These are phyloP conservation scores for Istiophorus platypterus DNA, from an alignment of 2,113 vertebrate species.

Conservation along the genomic window DNA sequence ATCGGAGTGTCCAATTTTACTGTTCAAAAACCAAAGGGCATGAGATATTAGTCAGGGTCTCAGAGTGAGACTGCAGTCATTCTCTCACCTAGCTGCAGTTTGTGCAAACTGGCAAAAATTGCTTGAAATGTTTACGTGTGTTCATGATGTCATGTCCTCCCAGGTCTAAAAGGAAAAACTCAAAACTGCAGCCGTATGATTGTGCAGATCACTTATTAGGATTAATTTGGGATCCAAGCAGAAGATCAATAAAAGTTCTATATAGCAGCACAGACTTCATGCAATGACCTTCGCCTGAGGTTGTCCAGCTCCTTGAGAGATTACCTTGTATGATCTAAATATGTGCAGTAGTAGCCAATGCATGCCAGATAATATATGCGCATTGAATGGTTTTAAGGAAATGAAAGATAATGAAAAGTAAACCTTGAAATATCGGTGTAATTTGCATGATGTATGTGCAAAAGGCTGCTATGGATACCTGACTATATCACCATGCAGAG, in stretches of 20 bases:
- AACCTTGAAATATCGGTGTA: conserved; percentile 12
- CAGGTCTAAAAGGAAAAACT: neutral
- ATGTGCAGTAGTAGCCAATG: neutral
- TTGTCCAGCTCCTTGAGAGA: neutral
- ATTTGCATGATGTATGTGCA: neutral
- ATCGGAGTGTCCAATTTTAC: conserved; percentile 8
- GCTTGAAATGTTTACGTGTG: neutral
- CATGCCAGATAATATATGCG: neutral
- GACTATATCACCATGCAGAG: neutral
- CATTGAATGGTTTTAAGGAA: neutral
- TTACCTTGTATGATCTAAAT: conserved; percentile 5
- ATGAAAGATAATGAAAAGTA: conserved; percentile 7
- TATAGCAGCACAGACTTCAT: conserved; percentile 6
- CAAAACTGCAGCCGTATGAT: neutral
- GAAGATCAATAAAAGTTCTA: neutral
- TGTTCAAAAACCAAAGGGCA: conserved; percentile 7
- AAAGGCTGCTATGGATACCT: conserved; percentile 19
- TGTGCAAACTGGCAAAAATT: neutral
- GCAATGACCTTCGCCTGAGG: conserved; percentile 6
- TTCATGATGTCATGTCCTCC: neutral
- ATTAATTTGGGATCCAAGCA: conserved; percentile 14
- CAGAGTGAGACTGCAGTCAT: neutral
- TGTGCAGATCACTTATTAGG: neutral
- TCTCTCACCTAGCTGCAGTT: neutral
- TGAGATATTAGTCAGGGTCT: neutral